Evolutionary conservation across 2,888 invertebrate species (phyloP), one percentile per base, ranked within the genome.

Genomic region (Pegoplata infirma): DNA sequence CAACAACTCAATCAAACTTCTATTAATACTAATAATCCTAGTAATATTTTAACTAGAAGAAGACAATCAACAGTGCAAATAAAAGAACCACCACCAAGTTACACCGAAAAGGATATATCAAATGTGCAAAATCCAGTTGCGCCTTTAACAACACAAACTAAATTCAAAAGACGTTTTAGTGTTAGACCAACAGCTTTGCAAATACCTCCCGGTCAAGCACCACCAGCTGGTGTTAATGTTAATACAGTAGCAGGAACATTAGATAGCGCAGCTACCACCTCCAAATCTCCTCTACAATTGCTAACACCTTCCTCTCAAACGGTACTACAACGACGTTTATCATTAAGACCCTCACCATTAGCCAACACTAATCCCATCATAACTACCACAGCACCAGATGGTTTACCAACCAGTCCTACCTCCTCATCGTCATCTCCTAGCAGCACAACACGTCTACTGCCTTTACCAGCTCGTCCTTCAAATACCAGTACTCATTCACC

Each of bases 201-300:
- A 76, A 89, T 86, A 58, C 89, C 89, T 5, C 89, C 89, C 0
- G 89, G 90, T 0, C 86, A 88, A 81, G 89, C 89, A 6, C 88
- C 88, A 16, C 86, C 87, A 10, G 84, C 88, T 0, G 86, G 84
- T 0, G 84, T 71, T n/a, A 85, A 72, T 53, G 68, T 80, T 12
- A 81, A 40, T 49, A 72, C 16, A 44, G 3, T 74, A 64, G 40
- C 64, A 16, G 75, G 69, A 16, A 36, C 55, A 6, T 21, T 78
- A 25, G 80, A 28, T 25, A 44, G 25, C 3, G 19, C 55, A 21
- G 51, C 56, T 0, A 10, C 64, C 0, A 10, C 76, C 10, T n/a
- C 73, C 8, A 49, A 76, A 47, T 53, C 76, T 1, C n/a, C 63
- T 5, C 5, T 72, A 68, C 6, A 81, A 76, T 53, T 83, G 63